Conservation (phyloP, 2,113 vertebrate genomes). For the Rhinolophus ferrumequinum region DNA sequence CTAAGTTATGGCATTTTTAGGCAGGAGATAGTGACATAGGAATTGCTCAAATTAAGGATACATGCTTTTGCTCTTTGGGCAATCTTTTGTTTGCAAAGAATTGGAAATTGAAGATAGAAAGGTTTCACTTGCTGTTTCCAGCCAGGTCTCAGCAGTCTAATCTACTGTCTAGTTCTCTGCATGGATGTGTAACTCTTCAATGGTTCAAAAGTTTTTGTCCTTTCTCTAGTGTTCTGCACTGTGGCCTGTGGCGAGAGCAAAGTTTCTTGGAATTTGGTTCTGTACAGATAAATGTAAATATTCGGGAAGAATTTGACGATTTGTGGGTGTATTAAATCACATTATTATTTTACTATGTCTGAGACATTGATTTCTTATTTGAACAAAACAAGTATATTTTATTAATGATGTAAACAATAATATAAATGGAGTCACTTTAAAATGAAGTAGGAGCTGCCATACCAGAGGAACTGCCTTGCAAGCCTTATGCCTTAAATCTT, state of each 20-base stretch:
- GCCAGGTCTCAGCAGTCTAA: background rate
- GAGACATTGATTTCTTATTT: background rate
- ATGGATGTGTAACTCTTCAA: background rate
- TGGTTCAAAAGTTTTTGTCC: background rate
- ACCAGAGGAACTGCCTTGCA: background rate
- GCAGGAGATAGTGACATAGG: background rate
- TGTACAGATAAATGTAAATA: background rate
- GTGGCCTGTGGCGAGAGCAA: background rate
- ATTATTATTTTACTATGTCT: background rate
- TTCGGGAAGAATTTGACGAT: background rate
- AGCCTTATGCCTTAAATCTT: background rate
- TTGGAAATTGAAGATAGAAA: background rate
- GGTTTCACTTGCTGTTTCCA: background rate
- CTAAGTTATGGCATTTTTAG: background rate
- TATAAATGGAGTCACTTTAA: background rate
- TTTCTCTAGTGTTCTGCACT: background rate
- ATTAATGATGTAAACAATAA: background rate
- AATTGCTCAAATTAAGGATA: background rate
- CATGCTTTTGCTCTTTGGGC: background rate
- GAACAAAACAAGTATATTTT: background rate
- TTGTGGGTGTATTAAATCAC: background rate
- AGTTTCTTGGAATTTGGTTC: background rate
- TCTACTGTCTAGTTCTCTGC: background rate
- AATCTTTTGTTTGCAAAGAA: background rate
- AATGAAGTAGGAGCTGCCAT: background rate